These are phyloP conservation scores for Drosophila nikananu DNA, from an alignment of 1,140 invertebrate species.

Conservation along the genomic window DNA sequence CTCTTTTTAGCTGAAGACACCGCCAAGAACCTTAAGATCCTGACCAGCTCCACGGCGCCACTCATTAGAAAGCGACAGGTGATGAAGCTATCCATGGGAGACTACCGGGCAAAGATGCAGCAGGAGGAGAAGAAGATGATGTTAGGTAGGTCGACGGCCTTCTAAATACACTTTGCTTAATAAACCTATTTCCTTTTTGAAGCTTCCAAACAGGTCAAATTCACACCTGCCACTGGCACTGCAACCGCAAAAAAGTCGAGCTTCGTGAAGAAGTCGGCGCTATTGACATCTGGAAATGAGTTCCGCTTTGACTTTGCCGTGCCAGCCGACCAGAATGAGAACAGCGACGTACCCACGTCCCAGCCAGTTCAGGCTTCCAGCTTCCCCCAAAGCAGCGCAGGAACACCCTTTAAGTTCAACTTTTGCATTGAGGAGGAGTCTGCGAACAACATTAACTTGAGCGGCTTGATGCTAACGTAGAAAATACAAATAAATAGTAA, in stretches of 20 bases:
- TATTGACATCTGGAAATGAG: conserved; percentile 72
- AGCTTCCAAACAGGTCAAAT: conserved; percentile 85
- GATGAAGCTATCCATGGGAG: conserved; percentile 90
- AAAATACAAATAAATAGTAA: neutral
- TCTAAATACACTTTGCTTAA: neutral
- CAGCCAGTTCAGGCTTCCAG: conserved; percentile 29
- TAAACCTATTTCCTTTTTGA: conserved; percentile 11
- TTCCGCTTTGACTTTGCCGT: conserved; percentile 85
- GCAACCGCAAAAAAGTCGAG: conserved; percentile 86
- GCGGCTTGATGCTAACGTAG: conserved; percentile 42
- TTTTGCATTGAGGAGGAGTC: conserved; percentile 79
- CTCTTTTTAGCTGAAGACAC: conserved; percentile 87
- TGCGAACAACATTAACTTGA: conserved; percentile 64
- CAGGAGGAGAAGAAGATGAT: conserved; percentile 89
- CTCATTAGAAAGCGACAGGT: conserved; percentile 90
- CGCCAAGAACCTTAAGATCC: conserved; percentile 88
- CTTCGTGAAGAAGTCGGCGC: conserved; percentile 87
- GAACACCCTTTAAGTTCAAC: conserved; percentile 87
- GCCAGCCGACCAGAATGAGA: conserved; percentile 25
- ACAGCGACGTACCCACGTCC: neutral
- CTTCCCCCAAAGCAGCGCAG: conserved; percentile 51
- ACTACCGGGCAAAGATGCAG: conserved; percentile 91
- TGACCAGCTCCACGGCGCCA: conserved; percentile 89
- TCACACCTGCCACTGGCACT: conserved; percentile 62
- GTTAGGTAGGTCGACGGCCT: conserved; percentile 81